phyloP scores from a whole-genome alignment of 1,140 invertebrate genomes.

The Lepidostoma basale region DNA sequence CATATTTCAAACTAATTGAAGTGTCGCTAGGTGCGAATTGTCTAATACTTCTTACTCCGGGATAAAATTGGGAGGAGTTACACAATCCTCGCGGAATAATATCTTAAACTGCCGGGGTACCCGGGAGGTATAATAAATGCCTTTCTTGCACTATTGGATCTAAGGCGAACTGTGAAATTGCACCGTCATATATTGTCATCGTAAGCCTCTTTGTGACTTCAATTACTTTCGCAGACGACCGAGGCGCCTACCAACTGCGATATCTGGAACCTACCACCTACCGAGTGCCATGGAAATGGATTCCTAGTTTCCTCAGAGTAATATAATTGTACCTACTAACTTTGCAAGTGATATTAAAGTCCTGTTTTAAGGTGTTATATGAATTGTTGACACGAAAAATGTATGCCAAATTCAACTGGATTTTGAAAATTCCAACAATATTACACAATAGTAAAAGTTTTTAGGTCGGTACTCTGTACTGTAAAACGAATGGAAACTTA shows the following conservation, averaged over 20 bases:
- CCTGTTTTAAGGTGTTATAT: no score
- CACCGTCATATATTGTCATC: constrained; percentile 44
- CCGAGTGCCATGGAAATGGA: constrained; percentile 32
- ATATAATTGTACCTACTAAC: no score
- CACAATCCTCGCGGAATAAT: constrained; percentile 36
- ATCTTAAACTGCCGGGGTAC: constrained; percentile 39
- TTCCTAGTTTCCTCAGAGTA: no score
- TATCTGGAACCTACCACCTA: neutral
- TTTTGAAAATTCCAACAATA: no score
- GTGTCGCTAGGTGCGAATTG: constrained; percentile 1
- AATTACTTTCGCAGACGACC: constrained; percentile 41
- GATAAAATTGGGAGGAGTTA: constrained; percentile 3
- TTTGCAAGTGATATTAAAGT: no score
- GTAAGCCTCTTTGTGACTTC: constrained; percentile 46
- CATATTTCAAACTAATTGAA: constrained; percentile 28
- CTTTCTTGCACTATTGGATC: constrained; percentile 45
- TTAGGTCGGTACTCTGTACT: no score
- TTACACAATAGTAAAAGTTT: no score
- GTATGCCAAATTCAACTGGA: no score
- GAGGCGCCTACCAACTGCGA: neutral
- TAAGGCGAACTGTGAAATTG: constrained; percentile 38
- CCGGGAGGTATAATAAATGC: constrained; percentile 44
- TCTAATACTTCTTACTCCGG: neutral
- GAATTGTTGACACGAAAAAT: no score
- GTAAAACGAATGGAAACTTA: no score